A percentile compares a stretch with the other conserved stretches of the same genome.
phyloP scores from a whole-genome alignment of 2,113 vertebrate genomes.

The Sapajus apella region DNA sequence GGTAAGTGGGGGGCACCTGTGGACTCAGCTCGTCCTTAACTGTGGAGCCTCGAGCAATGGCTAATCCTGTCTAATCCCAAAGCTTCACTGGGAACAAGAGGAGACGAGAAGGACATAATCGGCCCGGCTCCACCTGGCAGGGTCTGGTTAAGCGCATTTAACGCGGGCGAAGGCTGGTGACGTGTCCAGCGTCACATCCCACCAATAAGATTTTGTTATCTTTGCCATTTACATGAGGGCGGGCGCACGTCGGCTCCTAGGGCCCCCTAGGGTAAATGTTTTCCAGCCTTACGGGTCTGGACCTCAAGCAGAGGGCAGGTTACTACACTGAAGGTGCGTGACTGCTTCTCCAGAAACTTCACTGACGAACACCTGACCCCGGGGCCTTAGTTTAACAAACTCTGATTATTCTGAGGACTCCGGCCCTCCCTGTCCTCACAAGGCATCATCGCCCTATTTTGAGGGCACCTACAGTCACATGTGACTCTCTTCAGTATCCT shows the following conservation, averaged over 20 bases:
- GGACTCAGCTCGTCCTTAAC: background rate
- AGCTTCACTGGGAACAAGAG: too few species aligned
- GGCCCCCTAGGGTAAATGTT: too few species aligned
- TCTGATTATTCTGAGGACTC: background rate
- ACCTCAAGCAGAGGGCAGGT: too few species aligned
- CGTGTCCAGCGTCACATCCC: background rate
- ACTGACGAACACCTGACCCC: background rate
- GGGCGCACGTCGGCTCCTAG: background rate
- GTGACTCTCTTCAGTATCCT: background rate
- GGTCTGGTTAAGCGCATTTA: too few species aligned
- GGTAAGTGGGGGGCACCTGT: background rate
- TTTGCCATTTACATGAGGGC: background rate
- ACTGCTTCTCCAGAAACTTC: background rate
- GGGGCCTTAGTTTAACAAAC: background rate
- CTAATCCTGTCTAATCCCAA: background rate
- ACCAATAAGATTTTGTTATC: background rate
- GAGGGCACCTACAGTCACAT: background rate
- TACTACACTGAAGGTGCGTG: accelerated
- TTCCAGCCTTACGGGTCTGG: background rate
- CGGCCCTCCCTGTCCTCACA: background rate
- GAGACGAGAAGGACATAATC: background rate
- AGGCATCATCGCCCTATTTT: background rate
- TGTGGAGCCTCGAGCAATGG: background rate
- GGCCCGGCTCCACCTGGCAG: background rate
- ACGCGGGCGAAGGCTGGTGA: accelerated